Evolutionary conservation across 2,888 invertebrate species (phyloP), one percentile per base, ranked within the genome.

Genomic region (Gastracanthus pulcherrimus): DNA sequence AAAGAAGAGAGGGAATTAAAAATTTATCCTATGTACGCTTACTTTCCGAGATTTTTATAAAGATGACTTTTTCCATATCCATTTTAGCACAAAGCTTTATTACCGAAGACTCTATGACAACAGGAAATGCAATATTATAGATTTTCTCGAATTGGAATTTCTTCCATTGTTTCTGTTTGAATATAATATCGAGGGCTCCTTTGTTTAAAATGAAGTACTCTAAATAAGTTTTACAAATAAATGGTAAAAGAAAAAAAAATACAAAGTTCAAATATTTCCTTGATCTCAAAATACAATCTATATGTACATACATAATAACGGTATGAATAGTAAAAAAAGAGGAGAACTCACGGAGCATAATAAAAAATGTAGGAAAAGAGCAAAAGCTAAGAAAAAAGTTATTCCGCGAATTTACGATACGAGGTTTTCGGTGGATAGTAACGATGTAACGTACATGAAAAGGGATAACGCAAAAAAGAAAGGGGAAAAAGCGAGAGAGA

Each of bases 391-490:
- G 60, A 60, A 81, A 75, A 74, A 72, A 77, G 72, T 77, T 77
- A 69, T 74, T 41, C 19, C 31, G 41, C 66, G 76, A 76, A 76
- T 76, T 81, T 76, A 76, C 67, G 81, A 81, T 67, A 81, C 16
- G 66, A 77, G 67, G 72, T 74, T 76, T 76, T 77, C 72, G 77
- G 51, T 29, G 64, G 36, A 67, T 72, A 64, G 76, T 75, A 69
- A 79, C 34, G 41, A 64, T 38, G 66, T 66, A 55, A 75, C 66
- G 69, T 23, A 58, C 48, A 36, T 45, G 70, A 60, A 67, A 70
- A 19, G 34, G 64, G 34, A 75, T 48, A 48, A 62, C 36, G 67
- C 76, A 79, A 79, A 83, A 80, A 86, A 82, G 84, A 81, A 84
- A 79, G 84, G 84, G 79, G 55, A 66, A 69, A 75, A n/a, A 9